These are phyloP conservation scores for Phenganax subtilis DNA, from an alignment of 92 coral and sea anemone species.

Conservation along the genomic window DNA sequence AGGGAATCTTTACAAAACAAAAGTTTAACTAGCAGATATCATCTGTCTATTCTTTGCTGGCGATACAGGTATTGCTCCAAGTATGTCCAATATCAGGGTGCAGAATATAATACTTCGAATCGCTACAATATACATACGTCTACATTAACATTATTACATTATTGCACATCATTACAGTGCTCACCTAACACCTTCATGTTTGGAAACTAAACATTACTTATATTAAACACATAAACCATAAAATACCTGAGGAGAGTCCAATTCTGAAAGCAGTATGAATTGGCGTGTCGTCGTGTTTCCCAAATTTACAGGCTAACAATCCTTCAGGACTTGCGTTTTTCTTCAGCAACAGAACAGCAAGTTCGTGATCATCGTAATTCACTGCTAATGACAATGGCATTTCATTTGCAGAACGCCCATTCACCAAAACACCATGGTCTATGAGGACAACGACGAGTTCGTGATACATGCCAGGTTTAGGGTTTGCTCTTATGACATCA, in stretches of 20 bases:
- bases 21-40: too few species aligned
- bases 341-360: slow-evolving; percentile 57
- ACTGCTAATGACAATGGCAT: slow-evolving; percentile 57
- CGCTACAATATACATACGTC: too few species aligned
- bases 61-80: too few species aligned
- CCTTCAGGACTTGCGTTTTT: slow-evolving; percentile 64
- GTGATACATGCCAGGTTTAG: slow-evolving; percentile 18
- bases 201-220: too few species aligned
- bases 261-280: slow-evolving; percentile 59
- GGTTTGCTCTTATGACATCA: slow-evolving; percentile 50
- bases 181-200: too few species aligned
- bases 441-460: slow-evolving; percentile 53
- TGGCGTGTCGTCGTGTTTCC: slow-evolving; percentile 52
- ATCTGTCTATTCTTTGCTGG: too few species aligned
- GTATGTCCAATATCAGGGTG: too few species aligned
- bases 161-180: too few species aligned
- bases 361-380: slow-evolving; percentile 37
- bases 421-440: slow-evolving; percentile 61
- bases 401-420: slow-evolving; percentile 52
- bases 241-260: slow-evolving; percentile 57
- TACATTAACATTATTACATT: too few species aligned
- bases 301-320: slow-evolving; percentile 12
- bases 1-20: too few species aligned
- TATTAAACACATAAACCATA: too few species aligned
- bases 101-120: too few species aligned